These are phyloP conservation scores for Anseranas semipalmata DNA, from an alignment of 2,113 vertebrate species.

Conservation along the genomic window DNA sequence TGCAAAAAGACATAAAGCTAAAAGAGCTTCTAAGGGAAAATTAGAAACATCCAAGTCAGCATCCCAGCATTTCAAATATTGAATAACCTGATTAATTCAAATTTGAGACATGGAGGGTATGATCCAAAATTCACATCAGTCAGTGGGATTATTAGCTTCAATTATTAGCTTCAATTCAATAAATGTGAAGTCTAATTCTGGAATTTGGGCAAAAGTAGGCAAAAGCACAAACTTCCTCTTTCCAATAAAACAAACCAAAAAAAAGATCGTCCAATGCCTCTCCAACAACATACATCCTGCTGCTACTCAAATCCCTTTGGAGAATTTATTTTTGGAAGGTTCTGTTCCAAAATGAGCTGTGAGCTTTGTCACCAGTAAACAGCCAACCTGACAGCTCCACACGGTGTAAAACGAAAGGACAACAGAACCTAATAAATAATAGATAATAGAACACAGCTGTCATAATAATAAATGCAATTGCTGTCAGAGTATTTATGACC, in stretches of 20 bases:
- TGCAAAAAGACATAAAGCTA: background rate
- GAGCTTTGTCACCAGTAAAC: conserved; percentile 7
- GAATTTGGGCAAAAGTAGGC: background rate
- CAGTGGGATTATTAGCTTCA: background rate
- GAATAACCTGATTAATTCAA: background rate
- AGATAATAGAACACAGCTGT: conserved; percentile 40
- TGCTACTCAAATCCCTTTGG: background rate
- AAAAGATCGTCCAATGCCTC: background rate
- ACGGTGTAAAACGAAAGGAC: conserved; percentile 24
- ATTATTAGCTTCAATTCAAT: too few relatives aligned
- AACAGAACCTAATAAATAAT: conserved; percentile 35
- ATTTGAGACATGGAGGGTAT: background rate
- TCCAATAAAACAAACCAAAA: background rate
- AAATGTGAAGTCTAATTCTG: background rate
- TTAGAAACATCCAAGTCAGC: background rate
- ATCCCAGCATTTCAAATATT: background rate
- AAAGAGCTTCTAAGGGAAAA: background rate
- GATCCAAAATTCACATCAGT: background rate
- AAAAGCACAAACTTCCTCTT: background rate
- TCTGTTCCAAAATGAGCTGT: background rate
- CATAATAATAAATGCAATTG: conserved; percentile 42
- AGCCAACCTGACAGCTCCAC: conserved; percentile 47
- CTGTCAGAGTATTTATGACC: conserved; percentile 42
- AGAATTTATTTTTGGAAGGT: conserved; percentile 37
- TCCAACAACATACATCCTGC: background rate